Percentiles rank a stretch among this genome's conserved stretches.
phyloP scores from a whole-genome alignment of 2,113 vertebrate species.

The Symphodus melops region DNA sequence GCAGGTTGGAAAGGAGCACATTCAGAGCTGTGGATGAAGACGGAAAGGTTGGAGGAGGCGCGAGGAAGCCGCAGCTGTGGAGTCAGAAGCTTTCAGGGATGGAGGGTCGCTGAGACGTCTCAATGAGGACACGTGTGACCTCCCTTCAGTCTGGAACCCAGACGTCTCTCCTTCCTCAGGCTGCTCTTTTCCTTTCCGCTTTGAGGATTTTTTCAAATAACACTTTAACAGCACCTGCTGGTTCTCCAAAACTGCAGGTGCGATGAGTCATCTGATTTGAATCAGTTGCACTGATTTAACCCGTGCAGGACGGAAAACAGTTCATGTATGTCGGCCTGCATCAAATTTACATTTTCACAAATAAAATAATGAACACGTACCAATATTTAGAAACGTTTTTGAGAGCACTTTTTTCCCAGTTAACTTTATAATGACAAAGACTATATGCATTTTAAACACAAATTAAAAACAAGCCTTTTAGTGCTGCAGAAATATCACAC shows the following conservation, averaged over 20 bases:
- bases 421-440: too few relatives aligned
- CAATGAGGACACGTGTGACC: not conserved
- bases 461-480: too few relatives aligned
- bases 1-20: not conserved
- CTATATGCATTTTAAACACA: too few relatives aligned
- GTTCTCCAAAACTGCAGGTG: not conserved
- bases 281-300: too few relatives aligned
- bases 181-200: not conserved
- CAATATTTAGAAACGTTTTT: too few relatives aligned
- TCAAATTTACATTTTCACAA: too few relatives aligned
- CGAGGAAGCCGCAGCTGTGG: not conserved
- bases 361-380: too few relatives aligned
- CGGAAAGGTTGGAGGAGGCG: too few relatives aligned
- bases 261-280: not conserved
- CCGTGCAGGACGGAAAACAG: too few relatives aligned
- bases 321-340: too few relatives aligned
- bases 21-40: not conserved
- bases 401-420: too few relatives aligned
- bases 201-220: not conserved
- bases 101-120: not conserved
- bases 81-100: not conserved
- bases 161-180: not conserved
- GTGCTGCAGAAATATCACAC: too few relatives aligned
- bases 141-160: not conserved
- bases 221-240: conserved; percentile 3